Percentiles rank a stretch among this genome's conserved stretches.
These are phyloP conservation scores for Diabrotica undecimpunctata DNA, from an alignment of 1,140 invertebrate species.

Conservation along the genomic window DNA sequence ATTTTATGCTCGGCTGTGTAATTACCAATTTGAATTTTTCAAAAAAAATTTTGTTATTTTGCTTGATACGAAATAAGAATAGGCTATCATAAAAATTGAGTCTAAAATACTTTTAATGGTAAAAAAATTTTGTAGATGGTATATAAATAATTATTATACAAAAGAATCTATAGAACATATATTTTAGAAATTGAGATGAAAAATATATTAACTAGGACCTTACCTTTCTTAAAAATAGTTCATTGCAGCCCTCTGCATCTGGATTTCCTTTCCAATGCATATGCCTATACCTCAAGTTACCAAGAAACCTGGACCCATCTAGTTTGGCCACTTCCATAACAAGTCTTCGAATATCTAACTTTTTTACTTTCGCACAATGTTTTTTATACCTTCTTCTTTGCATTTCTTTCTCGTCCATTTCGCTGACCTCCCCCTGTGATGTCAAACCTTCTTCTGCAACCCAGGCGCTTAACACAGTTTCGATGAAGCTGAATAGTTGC, in stretches of 20 bases:
- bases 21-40: too few relatives aligned
- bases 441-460: slow-evolving; percentile 64
- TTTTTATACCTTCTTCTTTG: slow-evolving; percentile 62
- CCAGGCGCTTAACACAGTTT: slow-evolving; percentile 65
- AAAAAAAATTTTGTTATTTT: too few relatives aligned
- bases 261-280: slow-evolving; percentile 64
- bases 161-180: too few relatives aligned
- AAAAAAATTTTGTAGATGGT: too few relatives aligned
- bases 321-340: slow-evolving; percentile 63
- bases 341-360: slow-evolving; percentile 60
- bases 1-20: too few relatives aligned
- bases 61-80: too few relatives aligned
- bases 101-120: too few relatives aligned
- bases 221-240: slow-evolving; percentile 72
- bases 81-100: too few relatives aligned
- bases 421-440: slow-evolving; percentile 62
- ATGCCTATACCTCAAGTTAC: slow-evolving; percentile 63
- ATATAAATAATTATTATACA: too few relatives aligned
- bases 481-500: slow-evolving; percentile 72
- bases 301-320: slow-evolving; percentile 58
- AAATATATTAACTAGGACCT: background rate
- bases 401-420: slow-evolving; percentile 59
- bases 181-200: too few relatives aligned
- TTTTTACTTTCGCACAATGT: slow-evolving; percentile 61
- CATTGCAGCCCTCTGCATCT: slow-evolving; percentile 69